phyloP scores from a whole-genome alignment of 2,113 vertebrate species.

The Ailurus styani region DNA sequence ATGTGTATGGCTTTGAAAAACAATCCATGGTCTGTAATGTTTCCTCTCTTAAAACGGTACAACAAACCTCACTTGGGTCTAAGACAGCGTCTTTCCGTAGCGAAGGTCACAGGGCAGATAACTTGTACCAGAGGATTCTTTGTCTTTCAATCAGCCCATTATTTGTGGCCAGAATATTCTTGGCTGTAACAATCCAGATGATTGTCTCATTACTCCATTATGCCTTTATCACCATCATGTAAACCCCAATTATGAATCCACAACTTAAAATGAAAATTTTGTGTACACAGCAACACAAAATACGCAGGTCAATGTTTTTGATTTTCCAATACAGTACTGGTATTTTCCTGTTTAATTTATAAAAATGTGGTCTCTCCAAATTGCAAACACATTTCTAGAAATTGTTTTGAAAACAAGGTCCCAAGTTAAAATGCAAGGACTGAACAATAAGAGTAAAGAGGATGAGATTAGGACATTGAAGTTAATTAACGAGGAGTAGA shows the following conservation, averaged over 20 bases:
- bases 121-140: not conserved
- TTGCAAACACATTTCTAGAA: not conserved
- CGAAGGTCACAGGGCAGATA: not conserved
- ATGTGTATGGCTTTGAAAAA: conserved; percentile 11
- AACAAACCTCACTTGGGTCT: not conserved
- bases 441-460: not conserved
- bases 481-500: not conserved
- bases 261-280: not conserved
- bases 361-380: not conserved
- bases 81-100: not conserved
- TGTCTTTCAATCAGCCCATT: not conserved
- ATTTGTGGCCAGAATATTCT: not conserved
- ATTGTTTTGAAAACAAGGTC: not conserved
- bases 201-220: not conserved
- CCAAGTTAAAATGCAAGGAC: not conserved
- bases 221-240: not conserved
- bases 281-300: not conserved
- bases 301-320: fast-evolving
- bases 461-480: not conserved
- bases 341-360: not conserved
- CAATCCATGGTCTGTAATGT: not conserved
- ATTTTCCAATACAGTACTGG: not conserved
- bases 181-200: not conserved
- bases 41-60: conserved; percentile 37
- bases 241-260: not conserved